These are phyloP conservation scores for Stomorhina lunata DNA, from an alignment of 2,888 invertebrate species.

Conservation along the genomic window DNA sequence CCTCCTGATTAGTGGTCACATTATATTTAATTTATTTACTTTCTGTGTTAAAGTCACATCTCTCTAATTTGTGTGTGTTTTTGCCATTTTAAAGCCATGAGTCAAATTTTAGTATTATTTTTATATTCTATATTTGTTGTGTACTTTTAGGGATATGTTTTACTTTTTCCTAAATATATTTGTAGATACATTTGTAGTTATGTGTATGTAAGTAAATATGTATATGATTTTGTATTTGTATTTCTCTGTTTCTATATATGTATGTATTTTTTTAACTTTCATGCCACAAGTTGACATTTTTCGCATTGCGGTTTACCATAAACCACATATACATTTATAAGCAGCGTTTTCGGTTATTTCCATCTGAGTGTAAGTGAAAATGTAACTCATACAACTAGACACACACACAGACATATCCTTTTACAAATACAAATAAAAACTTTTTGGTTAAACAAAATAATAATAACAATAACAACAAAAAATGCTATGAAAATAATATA, in stretches of 20 bases:
- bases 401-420: constrained; percentile 12
- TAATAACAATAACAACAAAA: background rate
- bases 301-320: constrained; percentile 80
- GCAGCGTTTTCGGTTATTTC: constrained; percentile 21
- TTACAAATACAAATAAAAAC: constrained; percentile 20
- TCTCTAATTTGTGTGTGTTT: background rate
- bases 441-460: constrained; percentile 24
- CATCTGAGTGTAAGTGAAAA: background rate
- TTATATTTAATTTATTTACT: background rate
- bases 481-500: constrained; percentile 5
- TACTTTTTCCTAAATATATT: constrained; percentile 5
- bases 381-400: background rate
- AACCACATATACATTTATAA: constrained; percentile 70
- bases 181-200: background rate
- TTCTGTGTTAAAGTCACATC: background rate
- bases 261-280: constrained; percentile 54
- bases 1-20: background rate
- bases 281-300: constrained; percentile 78
- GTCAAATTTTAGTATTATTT: constrained; percentile 20
- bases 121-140: background rate
- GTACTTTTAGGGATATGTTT: constrained; percentile 50
- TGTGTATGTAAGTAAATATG: background rate
- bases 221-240: constrained; percentile 27
- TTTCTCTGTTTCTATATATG: too few relatives aligned
- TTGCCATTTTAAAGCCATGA: constrained; percentile 5